Base-by-base conservation (phyloP, 30 jellyfish, hydroid and myxozoan species). In the Aurelia aurita region DNA sequence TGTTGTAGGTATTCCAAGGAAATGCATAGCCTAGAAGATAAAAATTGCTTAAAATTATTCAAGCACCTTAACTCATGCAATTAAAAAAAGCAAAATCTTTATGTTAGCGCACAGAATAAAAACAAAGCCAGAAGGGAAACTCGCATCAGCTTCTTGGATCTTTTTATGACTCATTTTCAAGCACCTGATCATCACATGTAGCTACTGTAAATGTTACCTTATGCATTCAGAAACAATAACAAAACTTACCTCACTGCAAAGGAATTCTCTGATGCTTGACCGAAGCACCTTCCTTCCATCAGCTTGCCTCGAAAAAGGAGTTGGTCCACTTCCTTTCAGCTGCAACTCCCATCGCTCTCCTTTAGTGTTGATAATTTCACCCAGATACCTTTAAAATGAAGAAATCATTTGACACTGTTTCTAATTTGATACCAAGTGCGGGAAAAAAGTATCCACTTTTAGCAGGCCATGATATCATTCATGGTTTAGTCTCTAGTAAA, bases 321-420 rank as follows among this genome's bases (percentile, higher is more conserved):
- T 95, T 21, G 79, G 96, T 22, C 99, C 99, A 53, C 98, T 92
- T n/a, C 99, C 99, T 76, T 95, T 95, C 75, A 95, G 62, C 74
- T 95, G 99, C 43, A 95, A 88, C 80, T 95, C 99, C 99, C 99
- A 95, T 58, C 98, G 81, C 69, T 95, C 94, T 7, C 94, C 96
- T 35, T 74, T 32, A 5, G 53, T 70, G 65, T 95, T 95, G 22
- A 89, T 63, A 44, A 89, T 65, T 74, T 95, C 99, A 29, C 99
- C 99, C 49, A 95, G 87, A 75, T 95, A 95, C 97, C 99, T 94
- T 27, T 12, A 28, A 57, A 64, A 34, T 58, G 57, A 21, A 54
- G 67, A 34, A 12, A 32, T 23, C 39, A 14, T 23, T 9, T 20
- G 5, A 26, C 28, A 7, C 5, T 69, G 5, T 13, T 21, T 12